Percentiles rank a stretch among this genome's conserved stretches.
phyloP scores from a whole-genome alignment of 2,888 invertebrate species.

The Eupithecia abbreviata region DNA sequence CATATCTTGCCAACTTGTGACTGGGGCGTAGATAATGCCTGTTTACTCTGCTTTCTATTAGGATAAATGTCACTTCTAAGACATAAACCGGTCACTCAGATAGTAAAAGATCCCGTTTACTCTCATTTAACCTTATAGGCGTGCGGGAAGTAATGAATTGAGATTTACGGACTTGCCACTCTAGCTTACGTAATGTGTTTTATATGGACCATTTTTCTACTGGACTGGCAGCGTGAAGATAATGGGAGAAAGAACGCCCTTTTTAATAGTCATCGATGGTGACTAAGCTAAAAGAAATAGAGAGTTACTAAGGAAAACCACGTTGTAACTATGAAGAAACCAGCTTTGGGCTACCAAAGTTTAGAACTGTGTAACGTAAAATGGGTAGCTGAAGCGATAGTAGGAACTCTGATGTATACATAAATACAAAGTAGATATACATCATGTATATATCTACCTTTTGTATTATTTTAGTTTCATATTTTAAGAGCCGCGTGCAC shows the following conservation, averaged over 20 bases:
- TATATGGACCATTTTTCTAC: conserved; percentile 30
- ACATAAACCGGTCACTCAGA: conserved; percentile 72
- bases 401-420: no score
- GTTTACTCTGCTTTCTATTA: conserved; percentile 54
- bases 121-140: conserved; percentile 67
- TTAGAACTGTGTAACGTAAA: no score
- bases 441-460: no score
- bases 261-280: conserved; percentile 2
- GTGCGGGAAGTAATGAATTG: conserved; percentile 52
- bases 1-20: conserved; percentile 39
- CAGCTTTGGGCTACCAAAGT: no score
- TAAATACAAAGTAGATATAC: no score
- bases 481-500: no score
- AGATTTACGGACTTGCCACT: conserved; percentile 54
- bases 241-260: neutral
- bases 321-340: neutral
- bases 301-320: neutral
- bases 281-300: neutral
- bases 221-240: conserved; percentile 17
- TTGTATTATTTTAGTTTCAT: no score
- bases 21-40: conserved; percentile 39
- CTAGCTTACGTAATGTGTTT: conserved; percentile 43
- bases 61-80: conserved; percentile 69
- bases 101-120: conserved; percentile 64
- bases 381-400: no score